Evolutionary conservation across 2,888 invertebrate species (phyloP).

Genomic region (Oscheius sp.): DNA sequence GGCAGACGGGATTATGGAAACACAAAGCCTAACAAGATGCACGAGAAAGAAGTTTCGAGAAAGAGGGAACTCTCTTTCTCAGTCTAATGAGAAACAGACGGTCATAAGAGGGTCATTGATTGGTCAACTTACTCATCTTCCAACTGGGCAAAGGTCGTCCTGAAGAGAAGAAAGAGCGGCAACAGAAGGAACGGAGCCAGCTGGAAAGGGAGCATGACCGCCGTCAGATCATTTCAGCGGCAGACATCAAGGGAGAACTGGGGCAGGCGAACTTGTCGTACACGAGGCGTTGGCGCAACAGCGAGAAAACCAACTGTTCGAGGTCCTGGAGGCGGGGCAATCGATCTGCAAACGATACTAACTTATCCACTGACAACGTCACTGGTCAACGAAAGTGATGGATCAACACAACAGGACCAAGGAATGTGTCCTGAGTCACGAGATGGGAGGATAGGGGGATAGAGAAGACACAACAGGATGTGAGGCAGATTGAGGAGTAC

Average conservation of each 20-base stretch:
- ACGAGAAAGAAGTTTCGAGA: neutral
- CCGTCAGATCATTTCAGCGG: conserved; percentile 14
- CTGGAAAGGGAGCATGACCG: neutral
- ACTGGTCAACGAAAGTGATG: conserved; percentile 16
- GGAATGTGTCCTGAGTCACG: neutral
- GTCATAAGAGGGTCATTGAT: neutral
- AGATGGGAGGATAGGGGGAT: neutral
- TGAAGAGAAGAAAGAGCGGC: conserved; percentile 14
- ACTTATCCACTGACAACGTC: conserved; percentile 5
- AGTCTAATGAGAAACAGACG: conserved; percentile 27
- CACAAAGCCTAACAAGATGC: conserved; percentile 15
- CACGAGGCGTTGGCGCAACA: conserved; percentile 32
- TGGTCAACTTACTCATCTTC: conserved; percentile 19
- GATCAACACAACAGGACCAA: neutral
- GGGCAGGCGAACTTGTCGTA: conserved; percentile 26
- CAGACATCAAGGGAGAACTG: neutral
- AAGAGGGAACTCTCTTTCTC: neutral
- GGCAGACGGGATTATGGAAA: conserved; percentile 23
- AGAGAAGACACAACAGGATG: neutral
- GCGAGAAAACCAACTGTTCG: conserved; percentile 28
- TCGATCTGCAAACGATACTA: conserved; percentile 29
- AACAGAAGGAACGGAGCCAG: conserved; percentile 1
- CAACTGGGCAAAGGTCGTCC: neutral
- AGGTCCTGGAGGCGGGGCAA: conserved; percentile 11
- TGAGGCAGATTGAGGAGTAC: too few relatives aligned